Base-by-base conservation (phyloP, 2,888 invertebrate species). In the Leptogaster cylindrica region DNA sequence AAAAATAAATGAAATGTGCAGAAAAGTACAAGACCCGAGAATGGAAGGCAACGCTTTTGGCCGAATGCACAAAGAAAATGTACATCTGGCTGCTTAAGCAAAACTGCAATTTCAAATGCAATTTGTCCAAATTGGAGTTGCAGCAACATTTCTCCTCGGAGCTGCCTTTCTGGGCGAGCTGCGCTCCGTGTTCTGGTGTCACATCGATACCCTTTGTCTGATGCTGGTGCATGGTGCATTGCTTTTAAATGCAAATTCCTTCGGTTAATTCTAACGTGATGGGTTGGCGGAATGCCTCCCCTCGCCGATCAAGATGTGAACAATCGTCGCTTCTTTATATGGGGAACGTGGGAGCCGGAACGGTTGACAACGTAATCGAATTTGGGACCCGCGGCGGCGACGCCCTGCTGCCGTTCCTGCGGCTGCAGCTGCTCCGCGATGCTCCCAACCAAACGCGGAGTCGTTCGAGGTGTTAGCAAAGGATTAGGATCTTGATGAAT, bases 61-160 rank as follows among this genome's bases (percentile, higher is more conserved):
- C 16, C 25, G 12, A 20, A 16, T 20, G 25, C 25, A 44, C 44
- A 44, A 41, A 61, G 41, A 41, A 44, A 44, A 61, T 61, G 44
- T 48, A 64, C 64, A 64, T 64, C 64, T 64, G 64, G 64, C 20
- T 20, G 46, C 50, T 50, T 51, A 39, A 50, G 36, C 28, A 51
- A 36, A 50, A 65, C 18, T 65, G 65, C 50, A 65, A 36, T 51
- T 65, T 39, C 31, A 33, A 50, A 50, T 50, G 50, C 65, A 65
- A 65, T 65, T 65, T 65, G 65, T 65, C 65, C 36, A 39, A 65
- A 65, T 65, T 65, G 65, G 50, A 50, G 27, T 48, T 51, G 50
- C 16, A 36, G 27, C 25, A 36, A 27, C 44, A 25, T 61, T 61
- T 28, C 27, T 44, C 41, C n/a, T n/a, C 28, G 27, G 27, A n/a